A percentile compares a stretch with the other conserved stretches of the same genome.
Conservation (phyloP, 1,140 invertebrate species). For the Stegodyphus mimosarum region DNA sequence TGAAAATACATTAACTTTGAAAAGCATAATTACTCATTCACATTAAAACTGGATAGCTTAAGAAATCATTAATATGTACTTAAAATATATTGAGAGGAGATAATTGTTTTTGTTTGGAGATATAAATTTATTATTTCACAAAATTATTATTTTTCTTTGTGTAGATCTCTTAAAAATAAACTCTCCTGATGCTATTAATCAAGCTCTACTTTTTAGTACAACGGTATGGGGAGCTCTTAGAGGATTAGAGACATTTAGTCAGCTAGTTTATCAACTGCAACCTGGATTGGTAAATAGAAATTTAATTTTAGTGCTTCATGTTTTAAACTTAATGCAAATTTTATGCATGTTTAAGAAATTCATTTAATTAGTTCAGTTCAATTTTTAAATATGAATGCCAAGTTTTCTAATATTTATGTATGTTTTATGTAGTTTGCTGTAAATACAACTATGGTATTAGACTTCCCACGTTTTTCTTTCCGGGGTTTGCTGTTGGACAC, state of each 20-base stretch:
- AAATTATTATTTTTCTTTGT: slow-evolving; percentile 10
- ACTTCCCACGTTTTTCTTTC: slow-evolving; percentile 79
- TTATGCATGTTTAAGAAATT: neutral
- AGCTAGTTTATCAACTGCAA: slow-evolving; percentile 73
- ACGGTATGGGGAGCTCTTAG: slow-evolving; percentile 81
- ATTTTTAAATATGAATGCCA: no score
- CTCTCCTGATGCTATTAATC: slow-evolving; percentile 65
- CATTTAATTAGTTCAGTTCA: no score
- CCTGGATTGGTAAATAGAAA: slow-evolving; percentile 69
- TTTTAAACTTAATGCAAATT: neutral
- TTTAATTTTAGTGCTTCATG: neutral
- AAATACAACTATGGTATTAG: slow-evolving; percentile 73
- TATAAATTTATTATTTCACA: no score
- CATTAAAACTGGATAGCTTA: no score
- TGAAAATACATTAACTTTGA: no score
- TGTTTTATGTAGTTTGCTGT: slow-evolving; percentile 66
- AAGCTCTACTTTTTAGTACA: slow-evolving; percentile 66
- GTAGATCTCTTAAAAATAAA: slow-evolving; percentile 71
- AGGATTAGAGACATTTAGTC: slow-evolving; percentile 83
- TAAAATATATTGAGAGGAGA: no score
- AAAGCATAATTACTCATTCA: no score
- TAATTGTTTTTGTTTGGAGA: no score
- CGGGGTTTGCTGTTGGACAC: slow-evolving; percentile 86
- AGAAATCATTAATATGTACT: no score
- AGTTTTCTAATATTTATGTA: slow-evolving; percentile 18